Conservation (phyloP, 37 sponge, comb jelly and placozoan species). For the Beroe ovata region DNA sequence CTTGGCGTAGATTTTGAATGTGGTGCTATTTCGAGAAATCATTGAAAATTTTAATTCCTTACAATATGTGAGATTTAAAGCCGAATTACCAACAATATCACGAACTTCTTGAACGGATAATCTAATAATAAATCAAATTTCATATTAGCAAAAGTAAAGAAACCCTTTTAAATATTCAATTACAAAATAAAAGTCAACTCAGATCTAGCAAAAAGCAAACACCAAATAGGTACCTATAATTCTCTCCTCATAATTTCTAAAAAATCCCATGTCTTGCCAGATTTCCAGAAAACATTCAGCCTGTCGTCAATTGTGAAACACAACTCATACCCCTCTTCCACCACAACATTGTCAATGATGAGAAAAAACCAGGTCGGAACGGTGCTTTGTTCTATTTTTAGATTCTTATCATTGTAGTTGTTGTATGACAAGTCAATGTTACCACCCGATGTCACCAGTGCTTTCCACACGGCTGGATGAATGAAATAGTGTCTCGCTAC, state of each 20-base stretch:
- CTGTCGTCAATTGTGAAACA: conserved; percentile 53
- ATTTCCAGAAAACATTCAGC: conserved; percentile 60
- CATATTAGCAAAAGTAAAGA: too few relatives aligned
- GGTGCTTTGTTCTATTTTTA: not conserved
- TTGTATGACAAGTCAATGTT: not conserved
- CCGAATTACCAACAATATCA: too few relatives aligned
- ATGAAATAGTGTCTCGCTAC: conserved; percentile 34
- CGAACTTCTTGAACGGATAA: too few relatives aligned
- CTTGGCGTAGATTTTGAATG: too few relatives aligned
- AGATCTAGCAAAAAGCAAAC: too few relatives aligned
- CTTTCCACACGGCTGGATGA: conserved; percentile 21
- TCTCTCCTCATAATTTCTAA: conserved; percentile 8
- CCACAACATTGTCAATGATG: conserved; percentile 37
- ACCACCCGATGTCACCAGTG: not conserved
- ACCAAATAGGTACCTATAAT: too few relatives aligned
- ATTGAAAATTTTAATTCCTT: too few relatives aligned
- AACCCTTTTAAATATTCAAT: too few relatives aligned
- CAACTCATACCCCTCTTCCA: not conserved
- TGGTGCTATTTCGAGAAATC: too few relatives aligned
- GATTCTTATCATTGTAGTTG: conserved; percentile 33
- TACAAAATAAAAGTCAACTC: too few relatives aligned
- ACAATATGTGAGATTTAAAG: too few relatives aligned
- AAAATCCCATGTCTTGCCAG: conserved; percentile 53
- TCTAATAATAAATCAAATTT: too few relatives aligned
- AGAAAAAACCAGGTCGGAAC: conserved; percentile 26